phyloP scores from a whole-genome alignment of 2,888 invertebrate genomes.

The Resseliella maxima region DNA sequence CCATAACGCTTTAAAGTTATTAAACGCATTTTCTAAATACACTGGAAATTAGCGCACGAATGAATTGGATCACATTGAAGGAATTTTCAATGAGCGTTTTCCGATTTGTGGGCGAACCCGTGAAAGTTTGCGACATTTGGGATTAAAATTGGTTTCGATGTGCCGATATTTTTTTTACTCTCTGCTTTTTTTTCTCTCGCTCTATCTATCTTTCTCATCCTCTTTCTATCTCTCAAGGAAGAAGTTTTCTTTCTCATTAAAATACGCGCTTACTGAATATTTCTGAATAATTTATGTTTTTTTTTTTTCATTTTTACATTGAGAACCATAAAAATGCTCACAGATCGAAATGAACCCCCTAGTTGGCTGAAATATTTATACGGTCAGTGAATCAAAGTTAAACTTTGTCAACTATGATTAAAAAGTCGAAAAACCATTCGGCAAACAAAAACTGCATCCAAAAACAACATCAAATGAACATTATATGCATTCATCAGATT shows the following conservation, averaged over 20 bases:
- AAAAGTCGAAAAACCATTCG: neutral
- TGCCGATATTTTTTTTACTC: neutral
- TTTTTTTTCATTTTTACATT: neutral
- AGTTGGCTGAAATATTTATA: constrained; percentile 31
- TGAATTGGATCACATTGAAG: neutral
- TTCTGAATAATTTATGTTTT: neutral
- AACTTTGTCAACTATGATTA: constrained; percentile 9
- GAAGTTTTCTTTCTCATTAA: constrained; percentile 28
- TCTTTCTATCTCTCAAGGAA: neutral
- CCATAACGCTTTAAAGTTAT: no score
- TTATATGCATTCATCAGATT: constrained; percentile 53
- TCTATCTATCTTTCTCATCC: no score
- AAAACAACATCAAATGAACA: constrained; percentile 42
- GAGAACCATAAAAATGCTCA: neutral
- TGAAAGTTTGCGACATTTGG: neutral
- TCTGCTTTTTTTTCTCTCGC: neutral
- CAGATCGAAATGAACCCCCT: neutral
- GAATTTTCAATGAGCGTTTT: neutral
- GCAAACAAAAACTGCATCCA: constrained; percentile 33
- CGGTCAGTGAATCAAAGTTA: neutral
- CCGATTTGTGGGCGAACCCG: neutral
- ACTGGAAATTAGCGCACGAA: neutral
- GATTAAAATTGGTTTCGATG: neutral
- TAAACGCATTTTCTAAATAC: neutral
- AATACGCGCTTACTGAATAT: neutral